Evolutionary conservation across 2,113 vertebrate genomes (phyloP).

Genomic region (Pyxicephalus adspersus): DNA sequence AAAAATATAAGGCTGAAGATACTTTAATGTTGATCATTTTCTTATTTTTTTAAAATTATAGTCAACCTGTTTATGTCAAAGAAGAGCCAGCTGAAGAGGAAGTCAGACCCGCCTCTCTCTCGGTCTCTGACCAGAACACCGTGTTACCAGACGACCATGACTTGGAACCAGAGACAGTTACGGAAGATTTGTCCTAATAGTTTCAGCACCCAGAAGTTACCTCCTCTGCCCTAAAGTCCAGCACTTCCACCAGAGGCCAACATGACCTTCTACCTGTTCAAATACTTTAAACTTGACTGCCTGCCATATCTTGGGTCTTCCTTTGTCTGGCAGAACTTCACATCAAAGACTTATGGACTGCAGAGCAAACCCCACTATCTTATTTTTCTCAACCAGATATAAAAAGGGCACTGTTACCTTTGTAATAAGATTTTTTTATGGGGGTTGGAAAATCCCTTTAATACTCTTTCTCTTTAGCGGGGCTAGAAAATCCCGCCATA

Average conservation of each 20-base stretch:
- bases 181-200: conserved; percentile 94
- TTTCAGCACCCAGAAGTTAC: conserved; percentile 47
- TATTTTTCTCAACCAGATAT: conserved; percentile 22
- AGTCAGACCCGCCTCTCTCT: conserved; percentile 81
- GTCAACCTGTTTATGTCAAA: conserved; percentile 95
- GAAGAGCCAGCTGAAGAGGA: conserved; percentile 96
- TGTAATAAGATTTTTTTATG: conserved; percentile 6
- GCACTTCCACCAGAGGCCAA: conserved; percentile 52
- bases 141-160: conserved; percentile 85
- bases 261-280: conserved; percentile 15
- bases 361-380: conserved; percentile 23
- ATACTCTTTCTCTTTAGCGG: conserved; percentile 5
- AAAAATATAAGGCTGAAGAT: too few species aligned
- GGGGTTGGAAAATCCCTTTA: background rate
- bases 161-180: conserved; percentile 91
- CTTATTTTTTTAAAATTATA: conserved; percentile 43
- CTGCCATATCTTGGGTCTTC: conserved; percentile 21
- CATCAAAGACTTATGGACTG: conserved; percentile 44
- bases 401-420: conserved; percentile 12
- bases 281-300: conserved; percentile 26
- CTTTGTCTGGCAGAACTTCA: conserved; percentile 50
- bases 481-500: background rate
- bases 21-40: background rate
- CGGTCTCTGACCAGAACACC: conserved; percentile 86
- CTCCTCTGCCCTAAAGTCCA: conserved; percentile 52